Evolutionary conservation across 1,140 invertebrate genomes (phyloP).

Genomic region (Sitobion miscanthi): DNA sequence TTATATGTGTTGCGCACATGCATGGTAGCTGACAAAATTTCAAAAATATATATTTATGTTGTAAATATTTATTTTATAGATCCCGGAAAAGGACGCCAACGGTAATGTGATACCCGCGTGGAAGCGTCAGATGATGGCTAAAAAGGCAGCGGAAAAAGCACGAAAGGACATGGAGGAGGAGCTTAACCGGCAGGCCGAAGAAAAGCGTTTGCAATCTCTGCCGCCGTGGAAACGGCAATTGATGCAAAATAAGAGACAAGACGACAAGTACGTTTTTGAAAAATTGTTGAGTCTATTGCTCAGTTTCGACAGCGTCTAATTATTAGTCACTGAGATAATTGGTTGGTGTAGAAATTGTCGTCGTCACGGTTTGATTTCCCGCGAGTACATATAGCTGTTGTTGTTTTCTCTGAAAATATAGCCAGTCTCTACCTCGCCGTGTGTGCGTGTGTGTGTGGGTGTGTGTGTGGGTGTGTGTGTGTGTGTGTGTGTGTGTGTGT

Average conservation of each 20-base stretch:
- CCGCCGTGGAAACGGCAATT: slow-evolving; percentile 93
- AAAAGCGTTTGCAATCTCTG: slow-evolving; percentile 82
- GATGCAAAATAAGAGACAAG: slow-evolving; percentile 80
- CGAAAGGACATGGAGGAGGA: slow-evolving; percentile 87
- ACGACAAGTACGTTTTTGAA: slow-evolving; percentile 68
- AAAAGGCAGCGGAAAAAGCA: slow-evolving; percentile 89
- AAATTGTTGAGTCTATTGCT: background rate
- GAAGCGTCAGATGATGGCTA: slow-evolving; percentile 93
- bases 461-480: background rate
- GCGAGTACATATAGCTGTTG: background rate
- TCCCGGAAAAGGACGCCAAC: slow-evolving; percentile 86
- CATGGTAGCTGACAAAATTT: background rate
- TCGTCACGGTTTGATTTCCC: slow-evolving; percentile 40
- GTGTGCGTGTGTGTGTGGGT: background rate
- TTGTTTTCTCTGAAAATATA: slow-evolving; percentile 16
- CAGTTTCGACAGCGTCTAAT: background rate
- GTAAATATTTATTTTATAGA: slow-evolving; percentile 66
- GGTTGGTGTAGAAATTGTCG: slow-evolving; percentile 13
- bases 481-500: background rate
- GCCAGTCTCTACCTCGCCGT: background rate
- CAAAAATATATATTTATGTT: background rate
- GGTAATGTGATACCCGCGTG: slow-evolving; percentile 89
- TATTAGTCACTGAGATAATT: background rate
- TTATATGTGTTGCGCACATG: background rate
- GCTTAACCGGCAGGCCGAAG: slow-evolving; percentile 81